phyloP scores from a whole-genome alignment of 2,888 invertebrate species.

The Dolichopus griseipennis region DNA sequence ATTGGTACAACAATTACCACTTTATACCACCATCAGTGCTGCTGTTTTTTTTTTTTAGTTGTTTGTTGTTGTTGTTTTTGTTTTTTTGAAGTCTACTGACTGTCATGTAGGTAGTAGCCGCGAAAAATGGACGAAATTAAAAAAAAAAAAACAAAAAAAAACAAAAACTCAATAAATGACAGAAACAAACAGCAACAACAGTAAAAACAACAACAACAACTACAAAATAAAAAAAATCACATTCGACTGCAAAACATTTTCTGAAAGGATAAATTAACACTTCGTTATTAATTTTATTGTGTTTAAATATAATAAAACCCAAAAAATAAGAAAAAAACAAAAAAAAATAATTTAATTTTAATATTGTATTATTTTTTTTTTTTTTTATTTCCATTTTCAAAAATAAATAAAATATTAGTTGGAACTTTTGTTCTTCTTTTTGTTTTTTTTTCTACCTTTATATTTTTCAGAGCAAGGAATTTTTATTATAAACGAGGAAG shows the following conservation, averaged over 20 bases:
- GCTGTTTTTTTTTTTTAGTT: not conserved
- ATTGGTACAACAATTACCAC: too few relatives aligned
- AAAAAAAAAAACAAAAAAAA: too few relatives aligned
- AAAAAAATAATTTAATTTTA: slow-evolving; percentile 6
- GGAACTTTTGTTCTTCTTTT: too few relatives aligned
- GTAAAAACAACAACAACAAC: too few relatives aligned
- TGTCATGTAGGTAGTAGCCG: not conserved
- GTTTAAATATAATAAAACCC: slow-evolving; percentile 26
- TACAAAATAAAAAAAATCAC: not conserved
- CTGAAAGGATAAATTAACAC: slow-evolving; percentile 35
- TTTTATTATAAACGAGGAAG: too few relatives aligned
- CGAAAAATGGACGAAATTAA: not conserved
- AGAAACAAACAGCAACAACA: not conserved
- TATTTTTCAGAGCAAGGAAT: too few relatives aligned
- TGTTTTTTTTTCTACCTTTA: too few relatives aligned
- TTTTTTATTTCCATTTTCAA: too few relatives aligned
- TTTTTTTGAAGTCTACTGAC: not conserved
- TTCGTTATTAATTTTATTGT: slow-evolving; percentile 42
- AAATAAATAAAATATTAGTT: too few relatives aligned
- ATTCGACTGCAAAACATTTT: not conserved
- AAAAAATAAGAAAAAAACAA: too few relatives aligned
- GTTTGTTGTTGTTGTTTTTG: not conserved
- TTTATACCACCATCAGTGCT: not conserved
- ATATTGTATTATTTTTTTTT: not conserved
- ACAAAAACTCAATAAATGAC: not conserved